Percentiles rank a stretch among this genome's conserved stretches.
phyloP scores from a whole-genome alignment of 1,140 invertebrate genomes.

The Rhynchophorus ferrugineus region DNA sequence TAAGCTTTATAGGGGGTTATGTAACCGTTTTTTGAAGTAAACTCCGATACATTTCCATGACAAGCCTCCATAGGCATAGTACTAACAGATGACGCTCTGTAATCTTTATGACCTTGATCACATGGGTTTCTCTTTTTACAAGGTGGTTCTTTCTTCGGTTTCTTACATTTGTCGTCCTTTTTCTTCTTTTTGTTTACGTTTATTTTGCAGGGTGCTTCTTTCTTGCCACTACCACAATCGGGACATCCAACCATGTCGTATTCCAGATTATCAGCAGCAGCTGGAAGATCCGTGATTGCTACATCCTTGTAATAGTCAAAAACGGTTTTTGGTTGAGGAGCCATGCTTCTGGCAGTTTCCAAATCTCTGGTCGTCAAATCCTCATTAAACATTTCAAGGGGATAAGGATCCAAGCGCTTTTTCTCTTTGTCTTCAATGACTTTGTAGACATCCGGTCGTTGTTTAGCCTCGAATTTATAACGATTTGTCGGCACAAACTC shows the following conservation, averaged over 20 bases:
- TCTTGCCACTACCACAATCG: constrained; percentile 9
- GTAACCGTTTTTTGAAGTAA: too few species aligned
- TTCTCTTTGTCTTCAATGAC: constrained; percentile 1
- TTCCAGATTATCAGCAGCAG: neutral
- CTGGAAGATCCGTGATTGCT: neutral
- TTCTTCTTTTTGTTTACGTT: constrained; percentile 1
- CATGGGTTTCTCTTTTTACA: neutral
- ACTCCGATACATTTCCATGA: too few species aligned
- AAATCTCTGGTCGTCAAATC: neutral
- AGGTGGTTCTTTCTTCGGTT: neutral
- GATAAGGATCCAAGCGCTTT: constrained; percentile 6
- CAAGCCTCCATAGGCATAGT: too few species aligned
- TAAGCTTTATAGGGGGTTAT: too few species aligned
- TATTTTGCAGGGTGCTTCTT: constrained; percentile 7
- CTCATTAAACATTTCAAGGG: constrained; percentile 17
- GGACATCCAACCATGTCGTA: constrained; percentile 3
- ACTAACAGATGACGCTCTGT: too few species aligned
- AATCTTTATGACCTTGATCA: neutral
- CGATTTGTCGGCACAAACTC: constrained; percentile 4
- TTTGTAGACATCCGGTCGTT: constrained; percentile 2
- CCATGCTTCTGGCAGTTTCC: neutral
- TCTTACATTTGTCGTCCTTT: neutral
- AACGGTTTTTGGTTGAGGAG: neutral
- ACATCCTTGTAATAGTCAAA: too few species aligned
- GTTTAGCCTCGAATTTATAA: constrained; percentile 16